Evolutionary conservation across 2,113 vertebrate genomes (phyloP).

Genomic region (Xiphias gladius): DNA sequence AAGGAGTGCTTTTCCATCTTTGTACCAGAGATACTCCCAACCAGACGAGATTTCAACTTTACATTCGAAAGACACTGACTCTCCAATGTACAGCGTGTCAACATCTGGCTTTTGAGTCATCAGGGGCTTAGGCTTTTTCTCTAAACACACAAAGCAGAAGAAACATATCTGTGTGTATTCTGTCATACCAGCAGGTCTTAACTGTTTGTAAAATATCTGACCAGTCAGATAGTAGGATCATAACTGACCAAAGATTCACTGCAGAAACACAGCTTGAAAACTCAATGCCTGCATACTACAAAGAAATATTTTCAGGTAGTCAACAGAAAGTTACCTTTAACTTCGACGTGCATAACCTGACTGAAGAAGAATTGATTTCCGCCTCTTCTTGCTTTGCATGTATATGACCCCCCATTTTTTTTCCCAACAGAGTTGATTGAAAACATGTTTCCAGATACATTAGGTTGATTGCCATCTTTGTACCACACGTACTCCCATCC

Average conservation of each 20-base stretch:
- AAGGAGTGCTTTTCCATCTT: fast-evolving
- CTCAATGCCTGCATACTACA: background rate
- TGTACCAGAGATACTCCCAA: constrained; percentile 60
- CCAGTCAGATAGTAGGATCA: background rate
- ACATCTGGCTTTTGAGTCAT: constrained; percentile 34
- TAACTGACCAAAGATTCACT: background rate
- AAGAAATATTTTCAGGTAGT: background rate
- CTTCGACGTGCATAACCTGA: fast-evolving
- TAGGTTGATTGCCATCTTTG: fast-evolving
- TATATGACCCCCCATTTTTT: fast-evolving
- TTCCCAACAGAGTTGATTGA: fast-evolving
- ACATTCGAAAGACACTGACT: constrained; percentile 43
- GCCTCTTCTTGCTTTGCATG: constrained; percentile 57
- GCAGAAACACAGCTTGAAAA: background rate
- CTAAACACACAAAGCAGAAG: constrained; percentile 26
- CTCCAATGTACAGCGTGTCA: constrained; percentile 42
- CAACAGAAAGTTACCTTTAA: background rate
- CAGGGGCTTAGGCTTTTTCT: constrained; percentile 11
- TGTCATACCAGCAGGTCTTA: background rate
- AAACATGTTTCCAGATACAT: fast-evolving
- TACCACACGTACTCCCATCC: constrained; percentile 73
- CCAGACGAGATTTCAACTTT: constrained; percentile 1
- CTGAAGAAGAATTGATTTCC: fast-evolving
- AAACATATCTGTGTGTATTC: fast-evolving
- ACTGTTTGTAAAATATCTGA: background rate